A percentile compares a stretch with the other conserved stretches of the same genome.
phyloP scores from a whole-genome alignment of 1,140 invertebrate species.

The Vanessa atalanta region DNA sequence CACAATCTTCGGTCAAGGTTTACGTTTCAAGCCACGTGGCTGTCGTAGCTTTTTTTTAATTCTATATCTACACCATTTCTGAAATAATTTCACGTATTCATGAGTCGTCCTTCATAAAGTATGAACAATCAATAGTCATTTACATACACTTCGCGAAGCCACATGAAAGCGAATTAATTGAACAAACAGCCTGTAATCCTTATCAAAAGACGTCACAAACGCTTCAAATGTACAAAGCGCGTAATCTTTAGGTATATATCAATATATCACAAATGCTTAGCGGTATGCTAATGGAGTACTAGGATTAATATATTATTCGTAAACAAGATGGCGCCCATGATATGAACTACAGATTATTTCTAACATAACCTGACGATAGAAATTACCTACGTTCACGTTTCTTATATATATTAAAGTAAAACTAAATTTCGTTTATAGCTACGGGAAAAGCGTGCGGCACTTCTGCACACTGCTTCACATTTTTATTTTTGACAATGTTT shows the following conservation, averaged over 20 bases:
- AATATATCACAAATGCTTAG: conserved; percentile 10
- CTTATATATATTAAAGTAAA: too few species aligned
- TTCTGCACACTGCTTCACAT: too few species aligned
- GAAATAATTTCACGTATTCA: not conserved
- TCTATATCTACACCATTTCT: too few species aligned
- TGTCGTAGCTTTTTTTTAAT: too few species aligned
- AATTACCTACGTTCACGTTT: too few species aligned
- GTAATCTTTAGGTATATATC: conserved; percentile 16
- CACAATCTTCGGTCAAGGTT: too few species aligned
- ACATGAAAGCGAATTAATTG: conserved; percentile 35
- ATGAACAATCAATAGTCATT: not conserved
- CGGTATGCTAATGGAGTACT: conserved; percentile 28
- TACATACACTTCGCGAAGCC: not conserved
- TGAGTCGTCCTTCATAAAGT: not conserved
- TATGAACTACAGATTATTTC: too few species aligned
- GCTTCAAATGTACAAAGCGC: conserved; percentile 15
- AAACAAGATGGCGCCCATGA: not conserved
- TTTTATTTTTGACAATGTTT: too few species aligned
- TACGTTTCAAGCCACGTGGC: too few species aligned
- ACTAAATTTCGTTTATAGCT: too few species aligned
- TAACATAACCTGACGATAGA: too few species aligned
- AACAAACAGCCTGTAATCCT: conserved; percentile 29
- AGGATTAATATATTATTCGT: conserved; percentile 29
- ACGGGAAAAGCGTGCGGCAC: too few species aligned
- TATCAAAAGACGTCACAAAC: conserved; percentile 26